A percentile compares a stretch with the other conserved stretches of the same genome.
Conservation (phyloP, 2,888 invertebrate genomes). For the Volucella inflata region DNA sequence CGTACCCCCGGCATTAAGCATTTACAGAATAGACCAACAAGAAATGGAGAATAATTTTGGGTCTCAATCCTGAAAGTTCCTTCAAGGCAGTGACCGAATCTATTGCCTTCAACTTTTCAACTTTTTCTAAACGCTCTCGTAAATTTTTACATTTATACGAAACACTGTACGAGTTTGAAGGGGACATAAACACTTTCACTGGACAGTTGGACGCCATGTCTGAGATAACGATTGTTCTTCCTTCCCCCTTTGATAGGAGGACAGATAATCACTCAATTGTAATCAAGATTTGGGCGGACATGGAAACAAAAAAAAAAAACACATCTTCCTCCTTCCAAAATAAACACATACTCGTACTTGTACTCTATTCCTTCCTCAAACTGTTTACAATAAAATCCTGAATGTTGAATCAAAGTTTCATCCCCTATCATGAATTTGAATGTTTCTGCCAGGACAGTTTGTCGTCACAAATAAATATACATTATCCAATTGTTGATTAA, state of each 20-base stretch:
- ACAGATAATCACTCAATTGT: conserved; percentile 28
- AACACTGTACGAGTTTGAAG: not conserved
- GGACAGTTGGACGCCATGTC: conserved; percentile 23
- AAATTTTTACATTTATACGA: no score
- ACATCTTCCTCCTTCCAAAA: conserved; percentile 17
- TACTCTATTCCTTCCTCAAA: no score
- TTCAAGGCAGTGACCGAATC: no score
- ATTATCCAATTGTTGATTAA: conserved; percentile 18
- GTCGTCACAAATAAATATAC: not conserved
- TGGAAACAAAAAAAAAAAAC: conserved; percentile 23
- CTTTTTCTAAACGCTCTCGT: no score
- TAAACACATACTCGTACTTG: no score
- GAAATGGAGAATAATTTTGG: no score
- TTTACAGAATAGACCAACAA: no score
- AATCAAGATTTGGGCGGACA: conserved; percentile 14
- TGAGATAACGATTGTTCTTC: not conserved
- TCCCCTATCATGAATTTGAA: conserved; percentile 2
- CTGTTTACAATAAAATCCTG: no score
- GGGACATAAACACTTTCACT: conserved; percentile 1
- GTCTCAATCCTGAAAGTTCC: no score
- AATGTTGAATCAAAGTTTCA: not conserved
- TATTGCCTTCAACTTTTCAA: no score
- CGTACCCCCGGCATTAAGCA: no score
- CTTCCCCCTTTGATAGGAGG: not conserved
- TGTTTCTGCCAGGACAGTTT: not conserved